These are phyloP conservation scores for Nothoprocta perdicaria DNA, from an alignment of 2,113 vertebrate species.

Conservation along the genomic window DNA sequence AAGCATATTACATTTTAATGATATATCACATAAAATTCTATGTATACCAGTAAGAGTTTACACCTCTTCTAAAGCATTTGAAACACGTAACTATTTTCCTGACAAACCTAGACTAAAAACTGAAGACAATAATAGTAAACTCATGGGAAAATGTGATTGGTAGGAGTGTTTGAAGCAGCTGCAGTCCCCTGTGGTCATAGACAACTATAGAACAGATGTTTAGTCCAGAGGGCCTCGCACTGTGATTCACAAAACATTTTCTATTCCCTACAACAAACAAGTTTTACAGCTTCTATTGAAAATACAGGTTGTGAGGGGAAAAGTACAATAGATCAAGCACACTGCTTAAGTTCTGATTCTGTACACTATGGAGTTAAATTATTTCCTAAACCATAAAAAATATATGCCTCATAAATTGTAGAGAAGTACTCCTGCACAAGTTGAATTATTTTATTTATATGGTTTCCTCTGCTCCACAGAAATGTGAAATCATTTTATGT, in stretches of 20 bases:
- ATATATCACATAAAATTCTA: not conserved
- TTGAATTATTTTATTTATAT: not conserved
- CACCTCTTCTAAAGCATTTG: not conserved
- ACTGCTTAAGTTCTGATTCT: not conserved
- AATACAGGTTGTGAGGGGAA: not conserved
- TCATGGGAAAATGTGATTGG: not conserved
- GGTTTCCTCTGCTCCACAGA: not conserved
- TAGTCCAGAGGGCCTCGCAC: not conserved
- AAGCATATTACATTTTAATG: not conserved
- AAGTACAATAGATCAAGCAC: not conserved
- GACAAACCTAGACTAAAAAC: not conserved
- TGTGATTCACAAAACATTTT: not conserved
- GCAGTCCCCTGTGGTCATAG: not conserved
- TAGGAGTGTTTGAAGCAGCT: not conserved
- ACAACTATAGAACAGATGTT: not conserved
- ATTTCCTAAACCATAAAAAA: not conserved
- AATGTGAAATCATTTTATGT: not conserved
- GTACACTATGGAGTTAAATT: not conserved
- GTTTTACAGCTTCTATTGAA: not conserved
- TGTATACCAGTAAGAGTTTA: not conserved
- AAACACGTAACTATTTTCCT: not conserved
- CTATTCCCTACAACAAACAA: not conserved
- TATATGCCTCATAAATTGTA: not conserved
- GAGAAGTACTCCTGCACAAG: not conserved
- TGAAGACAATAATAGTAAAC: not conserved